phyloP scores from a whole-genome alignment of 2,113 vertebrate species.

The Rattus rattus region DNA sequence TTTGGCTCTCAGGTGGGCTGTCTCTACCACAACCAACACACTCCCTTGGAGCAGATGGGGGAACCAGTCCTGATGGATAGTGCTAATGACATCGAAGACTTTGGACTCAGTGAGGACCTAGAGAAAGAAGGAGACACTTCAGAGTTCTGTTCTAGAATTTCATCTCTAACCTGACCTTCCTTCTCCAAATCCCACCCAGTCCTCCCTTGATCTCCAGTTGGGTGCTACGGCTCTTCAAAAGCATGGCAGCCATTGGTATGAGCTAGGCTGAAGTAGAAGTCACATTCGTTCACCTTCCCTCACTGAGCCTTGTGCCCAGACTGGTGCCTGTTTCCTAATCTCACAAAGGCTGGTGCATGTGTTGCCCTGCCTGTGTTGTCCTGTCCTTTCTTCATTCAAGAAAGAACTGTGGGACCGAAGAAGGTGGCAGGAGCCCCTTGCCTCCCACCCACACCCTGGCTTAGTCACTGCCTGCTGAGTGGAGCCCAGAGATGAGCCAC shows the following conservation, averaged over 20 bases:
- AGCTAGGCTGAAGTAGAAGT: not conserved
- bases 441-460: not conserved
- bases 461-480: not conserved
- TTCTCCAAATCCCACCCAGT: not conserved
- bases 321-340: not conserved
- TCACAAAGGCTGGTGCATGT: not conserved
- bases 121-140: not conserved
- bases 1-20: slow-evolving; percentile 56
- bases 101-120: slow-evolving; percentile 70
- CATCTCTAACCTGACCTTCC: not conserved
- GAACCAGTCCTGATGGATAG: slow-evolving; percentile 81
- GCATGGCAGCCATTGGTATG: not conserved
- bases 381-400: not conserved
- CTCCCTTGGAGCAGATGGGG: slow-evolving; percentile 64
- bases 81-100: slow-evolving; percentile 83
- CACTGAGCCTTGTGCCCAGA: not conserved
- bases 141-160: not conserved
- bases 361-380: not conserved
- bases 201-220: not conserved
- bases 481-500: not conserved
- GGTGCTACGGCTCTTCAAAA: not conserved
- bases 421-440: not conserved
- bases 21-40: not conserved
- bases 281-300: not conserved
- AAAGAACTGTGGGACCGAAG: not conserved